These are phyloP conservation scores for Sebastes vulpes DNA, from an alignment of 2,797 vertebrate species.

Conservation along the genomic window DNA sequence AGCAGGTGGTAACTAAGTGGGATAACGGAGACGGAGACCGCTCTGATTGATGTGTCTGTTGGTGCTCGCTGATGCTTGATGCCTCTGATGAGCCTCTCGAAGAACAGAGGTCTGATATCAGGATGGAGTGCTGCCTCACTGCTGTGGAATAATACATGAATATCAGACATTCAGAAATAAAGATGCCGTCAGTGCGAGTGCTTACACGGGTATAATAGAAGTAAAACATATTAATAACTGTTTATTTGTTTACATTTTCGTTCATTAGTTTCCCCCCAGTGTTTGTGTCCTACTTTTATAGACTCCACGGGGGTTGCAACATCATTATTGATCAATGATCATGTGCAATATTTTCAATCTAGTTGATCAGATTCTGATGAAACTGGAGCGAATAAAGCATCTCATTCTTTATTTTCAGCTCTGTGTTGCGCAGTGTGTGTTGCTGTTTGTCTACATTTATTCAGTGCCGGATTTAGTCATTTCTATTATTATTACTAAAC, in stretches of 20 bases:
- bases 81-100: conserved; percentile 18
- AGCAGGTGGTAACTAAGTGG: conserved; percentile 52
- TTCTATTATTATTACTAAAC: too few relatives aligned
- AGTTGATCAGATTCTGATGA: too few relatives aligned
- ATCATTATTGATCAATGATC: too few relatives aligned
- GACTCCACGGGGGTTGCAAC: too few relatives aligned
- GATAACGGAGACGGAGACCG: conserved; percentile 26
- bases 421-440: too few relatives aligned
- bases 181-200: background rate
- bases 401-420: too few relatives aligned
- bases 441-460: too few relatives aligned
- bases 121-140: background rate
- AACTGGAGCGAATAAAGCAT: too few relatives aligned
- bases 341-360: too few relatives aligned
- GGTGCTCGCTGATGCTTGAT: conserved; percentile 50
- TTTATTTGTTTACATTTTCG: background rate
- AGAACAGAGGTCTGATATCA: conserved; percentile 11
- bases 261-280: background rate
- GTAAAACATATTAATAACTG: background rate
- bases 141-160: conserved; percentile 1
- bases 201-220: background rate
- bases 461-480: too few relatives aligned
- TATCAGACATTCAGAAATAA: background rate
- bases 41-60: conserved; percentile 59
- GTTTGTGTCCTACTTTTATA: background rate